Percentiles rank a stretch among this genome's conserved stretches.
Conservation (phyloP, 2,888 invertebrate genomes). For the Ormyrus rosae region DNA sequence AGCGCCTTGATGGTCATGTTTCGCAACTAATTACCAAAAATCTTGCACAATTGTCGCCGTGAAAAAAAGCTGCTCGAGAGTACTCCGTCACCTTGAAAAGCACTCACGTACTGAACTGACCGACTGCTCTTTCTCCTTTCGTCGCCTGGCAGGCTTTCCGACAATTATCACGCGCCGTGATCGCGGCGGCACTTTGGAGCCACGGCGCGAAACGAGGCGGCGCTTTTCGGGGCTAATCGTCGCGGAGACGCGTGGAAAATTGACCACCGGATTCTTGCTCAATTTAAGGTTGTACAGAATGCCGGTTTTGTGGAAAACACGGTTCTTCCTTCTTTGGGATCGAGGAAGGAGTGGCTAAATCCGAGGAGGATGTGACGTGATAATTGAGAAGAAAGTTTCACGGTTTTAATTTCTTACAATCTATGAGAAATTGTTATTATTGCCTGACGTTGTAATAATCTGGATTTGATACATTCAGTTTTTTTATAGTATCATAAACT, state of each 20-base stretch:
- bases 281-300: constrained; percentile 25
- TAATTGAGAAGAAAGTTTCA: no score
- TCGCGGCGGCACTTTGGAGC: neutral
- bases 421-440: constrained; percentile 39
- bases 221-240: constrained; percentile 27
- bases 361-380: no score
- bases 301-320: no score
- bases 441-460: neutral
- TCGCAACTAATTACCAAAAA: no score
- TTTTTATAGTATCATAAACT: no score
- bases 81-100: constrained; percentile 17
- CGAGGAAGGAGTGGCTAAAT: neutral
- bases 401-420: constrained; percentile 8
- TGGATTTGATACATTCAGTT: no score
- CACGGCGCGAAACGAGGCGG: neutral
- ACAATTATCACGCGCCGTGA: constrained; percentile 29
- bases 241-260: neutral
- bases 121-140: neutral
- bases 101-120: constrained; percentile 11
- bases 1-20: constrained; percentile 50
- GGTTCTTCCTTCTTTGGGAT: neutral
- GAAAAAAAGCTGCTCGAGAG: neutral
- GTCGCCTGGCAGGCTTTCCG: constrained; percentile 19
- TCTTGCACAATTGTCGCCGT: neutral
- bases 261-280: constrained; percentile 37